Conservation (phyloP, 2,888 invertebrate genomes). For the Calameuta idolon region DNA sequence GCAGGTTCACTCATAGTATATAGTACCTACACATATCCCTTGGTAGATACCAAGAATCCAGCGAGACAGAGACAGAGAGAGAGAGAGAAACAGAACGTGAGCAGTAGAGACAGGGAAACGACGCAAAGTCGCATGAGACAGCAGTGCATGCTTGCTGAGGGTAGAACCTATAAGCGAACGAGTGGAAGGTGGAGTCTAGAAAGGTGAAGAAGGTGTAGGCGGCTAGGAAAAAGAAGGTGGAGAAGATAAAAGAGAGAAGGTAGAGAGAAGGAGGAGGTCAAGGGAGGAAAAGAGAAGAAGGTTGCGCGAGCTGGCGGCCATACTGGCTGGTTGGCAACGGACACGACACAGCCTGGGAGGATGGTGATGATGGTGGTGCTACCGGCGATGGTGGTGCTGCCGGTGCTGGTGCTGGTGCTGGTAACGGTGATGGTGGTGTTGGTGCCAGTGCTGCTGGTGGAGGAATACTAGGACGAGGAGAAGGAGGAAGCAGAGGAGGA, state of each 20-base stretch:
- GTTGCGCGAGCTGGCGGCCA: constrained; percentile 62
- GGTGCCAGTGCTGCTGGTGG: constrained; percentile 20
- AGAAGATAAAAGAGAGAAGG: constrained; percentile 25
- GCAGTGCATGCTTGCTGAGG: constrained; percentile 36
- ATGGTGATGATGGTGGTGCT: constrained; percentile 28
- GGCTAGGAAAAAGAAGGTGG: constrained; percentile 30
- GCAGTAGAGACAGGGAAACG: constrained; percentile 27
- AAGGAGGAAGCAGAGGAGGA: constrained; percentile 40
- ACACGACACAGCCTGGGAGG: constrained; percentile 48
- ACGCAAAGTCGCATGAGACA: constrained; percentile 37
- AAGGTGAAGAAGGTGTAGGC: constrained; percentile 27
- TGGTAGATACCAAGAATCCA: constrained; percentile 19
- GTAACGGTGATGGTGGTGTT: constrained; percentile 46
- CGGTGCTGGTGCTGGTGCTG: constrained; percentile 61
- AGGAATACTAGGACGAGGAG: constrained; percentile 29
- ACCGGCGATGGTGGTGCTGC: neutral
- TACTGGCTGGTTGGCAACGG: constrained; percentile 56
- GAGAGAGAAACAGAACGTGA: constrained; percentile 14
- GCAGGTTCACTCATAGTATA: constrained; percentile 16
- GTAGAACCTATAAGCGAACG: constrained; percentile 38
- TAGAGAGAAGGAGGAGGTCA: constrained; percentile 42
- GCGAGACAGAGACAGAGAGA: constrained; percentile 16
- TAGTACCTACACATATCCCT: constrained; percentile 10
- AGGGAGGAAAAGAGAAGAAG: constrained; percentile 51
- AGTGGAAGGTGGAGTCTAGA: constrained; percentile 30